phyloP scores from a whole-genome alignment of 2,113 vertebrate species.

The Harpagus bidentatus region DNA sequence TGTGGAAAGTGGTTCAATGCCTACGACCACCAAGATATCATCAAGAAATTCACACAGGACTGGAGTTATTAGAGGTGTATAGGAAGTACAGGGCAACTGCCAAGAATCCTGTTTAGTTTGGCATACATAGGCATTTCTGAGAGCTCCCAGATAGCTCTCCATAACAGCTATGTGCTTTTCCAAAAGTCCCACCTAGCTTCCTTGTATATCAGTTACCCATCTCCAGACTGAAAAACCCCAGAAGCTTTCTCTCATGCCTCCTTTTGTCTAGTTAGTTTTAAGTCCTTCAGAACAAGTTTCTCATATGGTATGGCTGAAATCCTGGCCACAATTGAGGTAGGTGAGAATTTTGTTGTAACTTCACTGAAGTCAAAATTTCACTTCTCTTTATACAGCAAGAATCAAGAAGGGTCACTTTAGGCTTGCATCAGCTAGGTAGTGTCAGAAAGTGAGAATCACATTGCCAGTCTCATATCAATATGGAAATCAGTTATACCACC shows the following conservation, averaged over 20 bases:
- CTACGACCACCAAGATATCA: background rate
- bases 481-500: background rate
- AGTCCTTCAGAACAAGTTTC: background rate
- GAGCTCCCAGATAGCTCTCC: background rate
- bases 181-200: background rate
- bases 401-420: background rate
- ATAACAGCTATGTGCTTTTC: background rate
- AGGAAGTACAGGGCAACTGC: background rate
- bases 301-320: background rate
- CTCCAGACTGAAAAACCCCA: background rate
- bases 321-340: background rate
- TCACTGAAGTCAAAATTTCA: background rate
- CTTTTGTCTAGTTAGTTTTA: background rate
- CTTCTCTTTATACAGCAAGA: background rate
- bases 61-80: background rate
- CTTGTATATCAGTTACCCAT: background rate
- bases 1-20: background rate
- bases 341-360: background rate
- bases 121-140: background rate
- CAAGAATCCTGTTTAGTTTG: background rate
- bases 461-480: background rate
- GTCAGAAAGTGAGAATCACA: background rate
- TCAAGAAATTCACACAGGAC: background rate
- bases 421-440: background rate
- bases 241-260: background rate